phyloP scores from a whole-genome alignment of 2,797 vertebrate genomes.

The Ctenochaetus hawaiiensis region DNA sequence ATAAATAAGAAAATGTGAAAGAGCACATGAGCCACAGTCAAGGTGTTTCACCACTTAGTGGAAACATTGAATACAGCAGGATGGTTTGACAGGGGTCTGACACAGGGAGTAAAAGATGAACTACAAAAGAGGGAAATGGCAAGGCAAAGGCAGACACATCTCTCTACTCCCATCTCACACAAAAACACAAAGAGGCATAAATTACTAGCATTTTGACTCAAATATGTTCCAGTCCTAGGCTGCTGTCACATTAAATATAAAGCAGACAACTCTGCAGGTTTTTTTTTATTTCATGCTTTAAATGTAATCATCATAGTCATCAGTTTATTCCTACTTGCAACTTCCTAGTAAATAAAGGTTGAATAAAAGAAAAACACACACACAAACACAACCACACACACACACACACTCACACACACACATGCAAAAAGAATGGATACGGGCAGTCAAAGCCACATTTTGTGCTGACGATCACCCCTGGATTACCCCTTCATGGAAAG shows the following conservation, averaged over 20 bases:
- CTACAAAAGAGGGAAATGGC: constrained; percentile 3
- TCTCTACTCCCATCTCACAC: background rate
- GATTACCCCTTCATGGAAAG: constrained; percentile 84
- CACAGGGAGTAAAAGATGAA: constrained; percentile 8
- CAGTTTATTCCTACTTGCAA: constrained; percentile 17
- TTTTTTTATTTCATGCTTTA: constrained; percentile 31
- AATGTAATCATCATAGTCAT: constrained; percentile 8
- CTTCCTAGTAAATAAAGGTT: constrained; percentile 11
- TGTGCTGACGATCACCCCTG: constrained; percentile 84
- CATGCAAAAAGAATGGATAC: constrained; percentile 50
- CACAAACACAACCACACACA: constrained; percentile 34
- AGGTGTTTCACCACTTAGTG: constrained; percentile 8
- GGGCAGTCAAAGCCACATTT: constrained; percentile 78
- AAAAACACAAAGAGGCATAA: constrained; percentile 10
- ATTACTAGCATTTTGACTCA: constrained; percentile 18
- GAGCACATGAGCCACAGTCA: background rate
- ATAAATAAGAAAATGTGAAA: constrained; percentile 28
- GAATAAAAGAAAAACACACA: background rate
- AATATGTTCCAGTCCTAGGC: background rate
- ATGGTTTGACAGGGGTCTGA: constrained; percentile 18
- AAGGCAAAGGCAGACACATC: background rate
- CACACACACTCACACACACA: constrained; percentile 26
- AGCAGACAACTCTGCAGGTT: constrained; percentile 1
- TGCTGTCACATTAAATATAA: constrained; percentile 43
- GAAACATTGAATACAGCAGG: background rate